Evolutionary conservation across 2,113 vertebrate species (phyloP).

Genomic region (Anguilla rostrata): DNA sequence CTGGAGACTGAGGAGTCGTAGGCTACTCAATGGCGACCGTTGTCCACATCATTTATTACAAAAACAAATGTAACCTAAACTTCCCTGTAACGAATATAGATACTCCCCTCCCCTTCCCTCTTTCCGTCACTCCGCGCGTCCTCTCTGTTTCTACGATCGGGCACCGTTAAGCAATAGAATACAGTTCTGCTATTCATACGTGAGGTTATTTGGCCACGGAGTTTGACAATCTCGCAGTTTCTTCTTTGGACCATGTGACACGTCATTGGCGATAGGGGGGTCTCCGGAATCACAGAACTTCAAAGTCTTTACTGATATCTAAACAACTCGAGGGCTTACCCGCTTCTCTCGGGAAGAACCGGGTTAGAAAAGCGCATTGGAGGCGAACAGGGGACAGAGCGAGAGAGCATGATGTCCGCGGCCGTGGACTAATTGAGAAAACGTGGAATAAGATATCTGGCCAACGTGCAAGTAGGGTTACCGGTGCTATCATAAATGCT

Average conservation of each 20-base stretch:
- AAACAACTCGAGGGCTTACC: constrained; percentile 36
- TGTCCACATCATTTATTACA: neutral
- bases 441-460: constrained; percentile 19
- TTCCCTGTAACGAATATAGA: constrained; percentile 3
- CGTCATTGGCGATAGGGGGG: constrained; percentile 20
- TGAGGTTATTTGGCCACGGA: neutral
- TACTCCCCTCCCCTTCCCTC: constrained; percentile 13
- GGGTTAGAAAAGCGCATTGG: constrained; percentile 43
- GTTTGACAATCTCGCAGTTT: constrained; percentile 2
- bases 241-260: constrained; percentile 17
- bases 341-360: constrained; percentile 51
- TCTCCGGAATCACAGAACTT: constrained; percentile 28
- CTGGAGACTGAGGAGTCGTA: neutral
- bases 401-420: constrained; percentile 47
- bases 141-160: neutral
- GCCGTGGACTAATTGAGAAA: constrained; percentile 29
- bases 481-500: neutral
- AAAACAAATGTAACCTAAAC: neutral
- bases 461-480: constrained; percentile 3
- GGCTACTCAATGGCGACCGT: neutral
- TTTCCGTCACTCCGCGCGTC: neutral
- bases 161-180: neutral
- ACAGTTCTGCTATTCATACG: neutral
- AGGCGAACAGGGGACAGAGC: constrained; percentile 34
- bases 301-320: constrained; percentile 21